Percentiles rank a stretch among this genome's conserved stretches.
Conservation (phyloP, 2,797 vertebrate species). For the Leucoraja ocellata region DNA sequence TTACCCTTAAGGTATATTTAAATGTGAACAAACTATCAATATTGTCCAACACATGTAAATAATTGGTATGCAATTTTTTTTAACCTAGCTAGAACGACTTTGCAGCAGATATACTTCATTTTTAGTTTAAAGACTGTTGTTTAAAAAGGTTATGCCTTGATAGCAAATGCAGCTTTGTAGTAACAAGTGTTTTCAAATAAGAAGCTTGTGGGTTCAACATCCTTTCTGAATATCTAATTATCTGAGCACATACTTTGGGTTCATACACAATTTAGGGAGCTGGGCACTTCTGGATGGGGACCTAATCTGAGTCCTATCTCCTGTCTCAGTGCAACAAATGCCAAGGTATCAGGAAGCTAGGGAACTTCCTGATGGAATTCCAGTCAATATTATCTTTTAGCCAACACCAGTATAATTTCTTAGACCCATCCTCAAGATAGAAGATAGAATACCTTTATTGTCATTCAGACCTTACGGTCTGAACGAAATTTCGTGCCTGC, state of each 20-base stretch:
- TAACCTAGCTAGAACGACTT: too few relatives aligned
- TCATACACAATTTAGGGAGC: neutral
- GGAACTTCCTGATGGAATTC: neutral
- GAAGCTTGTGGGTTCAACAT: neutral
- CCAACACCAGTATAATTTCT: too few relatives aligned
- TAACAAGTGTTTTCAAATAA: neutral
- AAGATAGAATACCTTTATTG: too few relatives aligned
- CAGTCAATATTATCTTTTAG: neutral
- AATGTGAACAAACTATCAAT: constrained; percentile 83
- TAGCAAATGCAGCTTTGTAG: neutral
- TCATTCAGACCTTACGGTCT: too few relatives aligned
- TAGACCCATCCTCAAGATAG: too few relatives aligned
- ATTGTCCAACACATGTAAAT: constrained; percentile 77
- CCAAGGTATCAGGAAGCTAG: neutral
- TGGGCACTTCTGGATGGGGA: neutral
- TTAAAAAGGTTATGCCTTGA: neutral
- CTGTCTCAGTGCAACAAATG: neutral
- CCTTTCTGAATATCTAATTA: too few relatives aligned
- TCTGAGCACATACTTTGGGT: neutral
- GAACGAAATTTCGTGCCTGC: too few relatives aligned
- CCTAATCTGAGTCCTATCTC: neutral
- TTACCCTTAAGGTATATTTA: constrained; percentile 85
- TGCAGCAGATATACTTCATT: neutral
- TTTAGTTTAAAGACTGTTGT: neutral
- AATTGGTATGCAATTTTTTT: neutral